These are phyloP conservation scores for Ruditapes philippinarum DNA, from an alignment of 1,140 invertebrate species.

Conservation along the genomic window DNA sequence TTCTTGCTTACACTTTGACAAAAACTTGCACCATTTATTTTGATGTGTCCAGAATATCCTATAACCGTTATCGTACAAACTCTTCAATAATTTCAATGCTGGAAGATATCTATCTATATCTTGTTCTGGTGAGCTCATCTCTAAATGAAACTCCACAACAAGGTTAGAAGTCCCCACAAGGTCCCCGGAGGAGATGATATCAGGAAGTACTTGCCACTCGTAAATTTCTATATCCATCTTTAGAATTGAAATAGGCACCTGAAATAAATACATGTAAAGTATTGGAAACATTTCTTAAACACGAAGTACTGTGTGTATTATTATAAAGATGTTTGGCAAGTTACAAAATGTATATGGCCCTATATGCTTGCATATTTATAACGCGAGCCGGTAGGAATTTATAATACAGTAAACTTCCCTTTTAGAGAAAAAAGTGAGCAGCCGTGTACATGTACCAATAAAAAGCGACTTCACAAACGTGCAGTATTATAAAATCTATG, in stretches of 20 bases:
- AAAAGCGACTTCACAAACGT: no score
- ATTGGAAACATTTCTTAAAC: no score
- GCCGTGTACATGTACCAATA: no score
- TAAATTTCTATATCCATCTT: conserved; percentile 56
- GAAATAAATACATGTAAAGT: no score
- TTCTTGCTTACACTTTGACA: conserved; percentile 46
- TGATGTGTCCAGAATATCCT: conserved; percentile 63
- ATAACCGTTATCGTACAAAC: conserved; percentile 20
- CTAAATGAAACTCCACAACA: conserved; percentile 46
- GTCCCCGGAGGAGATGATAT: conserved; percentile 13
- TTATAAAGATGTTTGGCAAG: no score
- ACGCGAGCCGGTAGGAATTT: no score
- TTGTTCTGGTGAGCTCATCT: conserved; percentile 17
- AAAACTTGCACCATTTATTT: conserved; percentile 36
- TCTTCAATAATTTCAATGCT: conserved; percentile 22
- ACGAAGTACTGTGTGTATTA: no score
- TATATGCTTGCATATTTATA: no score
- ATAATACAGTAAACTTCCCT: no score
- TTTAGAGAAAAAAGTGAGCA: no score
- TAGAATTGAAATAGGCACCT: conserved; percentile 42
- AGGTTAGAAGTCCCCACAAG: conserved; percentile 14
- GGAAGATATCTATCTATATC: background rate
- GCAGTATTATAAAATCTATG: no score
- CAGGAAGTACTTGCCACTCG: conserved; percentile 46
- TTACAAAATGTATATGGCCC: no score